These are phyloP conservation scores for Cottus gobio DNA, from an alignment of 2,113 vertebrate genomes.

Conservation along the genomic window DNA sequence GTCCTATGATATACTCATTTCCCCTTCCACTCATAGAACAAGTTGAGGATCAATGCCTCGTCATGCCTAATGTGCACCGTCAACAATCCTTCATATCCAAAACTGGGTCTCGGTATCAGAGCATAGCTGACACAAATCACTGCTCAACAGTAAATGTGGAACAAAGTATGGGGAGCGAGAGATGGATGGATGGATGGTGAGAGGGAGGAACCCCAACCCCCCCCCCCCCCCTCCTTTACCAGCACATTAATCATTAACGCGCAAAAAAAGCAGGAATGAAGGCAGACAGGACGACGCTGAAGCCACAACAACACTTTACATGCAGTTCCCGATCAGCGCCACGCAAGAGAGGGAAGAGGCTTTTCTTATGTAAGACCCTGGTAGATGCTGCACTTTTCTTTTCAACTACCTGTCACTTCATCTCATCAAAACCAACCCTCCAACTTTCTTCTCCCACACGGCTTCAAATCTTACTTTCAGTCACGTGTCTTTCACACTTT, in stretches of 20 bases:
- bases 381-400: background rate
- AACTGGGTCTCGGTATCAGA: conserved; percentile 59
- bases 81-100: conserved; percentile 59
- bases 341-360: background rate
- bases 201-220: no score
- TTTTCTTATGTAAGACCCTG: conserved; percentile 4
- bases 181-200: conserved; percentile 47
- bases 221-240: conserved; percentile 57
- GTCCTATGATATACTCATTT: conserved; percentile 29
- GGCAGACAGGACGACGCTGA: conserved; percentile 53
- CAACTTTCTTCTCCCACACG: background rate
- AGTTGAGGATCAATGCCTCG: conserved; percentile 47
- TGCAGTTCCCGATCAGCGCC: background rate
- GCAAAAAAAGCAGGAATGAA: conserved; percentile 48
- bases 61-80: conserved; percentile 51
- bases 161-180: conserved; percentile 49
- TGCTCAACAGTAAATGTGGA: conserved; percentile 54
- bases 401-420: conserved; percentile 7
- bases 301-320: conserved; percentile 63
- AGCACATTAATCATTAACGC: conserved; percentile 82
- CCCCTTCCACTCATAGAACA: conserved; percentile 10
- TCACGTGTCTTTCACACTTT: background rate
- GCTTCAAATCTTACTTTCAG: background rate
- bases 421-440: conserved; percentile 13
- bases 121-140: conserved; percentile 67